phyloP scores from a whole-genome alignment of 2,113 vertebrate species.

The Thalassarche chlororhynchos region DNA sequence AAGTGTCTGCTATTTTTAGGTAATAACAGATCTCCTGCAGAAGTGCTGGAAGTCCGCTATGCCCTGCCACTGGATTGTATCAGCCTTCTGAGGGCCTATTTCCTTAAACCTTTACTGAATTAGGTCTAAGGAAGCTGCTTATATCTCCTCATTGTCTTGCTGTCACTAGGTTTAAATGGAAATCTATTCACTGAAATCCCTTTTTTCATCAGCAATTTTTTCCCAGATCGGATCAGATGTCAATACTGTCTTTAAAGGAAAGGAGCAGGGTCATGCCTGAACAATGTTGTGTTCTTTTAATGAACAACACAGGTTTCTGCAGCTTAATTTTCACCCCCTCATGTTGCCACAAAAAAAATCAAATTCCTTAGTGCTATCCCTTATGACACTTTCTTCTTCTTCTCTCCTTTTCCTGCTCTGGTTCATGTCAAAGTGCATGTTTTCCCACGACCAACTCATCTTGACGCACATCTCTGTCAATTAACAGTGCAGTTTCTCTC shows the following conservation, averaged over 20 bases:
- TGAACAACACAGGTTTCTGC: neutral
- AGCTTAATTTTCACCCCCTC: neutral
- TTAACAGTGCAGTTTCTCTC: neutral
- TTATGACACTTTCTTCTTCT: neutral
- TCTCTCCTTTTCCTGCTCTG: neutral
- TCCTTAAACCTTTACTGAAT: slow-evolving; percentile 6
- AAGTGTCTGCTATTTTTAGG: neutral
- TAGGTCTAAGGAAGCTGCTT: neutral
- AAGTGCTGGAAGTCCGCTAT: neutral
- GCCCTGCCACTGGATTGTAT: neutral
- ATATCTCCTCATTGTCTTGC: neutral
- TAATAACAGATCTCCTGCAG: neutral
- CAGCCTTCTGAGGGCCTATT: neutral
- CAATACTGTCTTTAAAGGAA: neutral
- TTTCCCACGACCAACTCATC: neutral
- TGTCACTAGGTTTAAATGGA: slow-evolving; percentile 3
- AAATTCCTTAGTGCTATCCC: neutral
- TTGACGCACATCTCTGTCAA: neutral
- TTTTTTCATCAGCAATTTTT: neutral
- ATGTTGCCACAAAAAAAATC: neutral
- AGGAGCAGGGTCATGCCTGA: neutral
- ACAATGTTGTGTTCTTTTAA: neutral
- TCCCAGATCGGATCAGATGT: neutral
- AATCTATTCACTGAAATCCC: neutral
- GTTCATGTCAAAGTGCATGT: neutral